A percentile compares a stretch with the other conserved stretches of the same genome.
These are phyloP conservation scores for Luffia ferchaultella DNA, from an alignment of 2,888 invertebrate species.

Conservation along the genomic window DNA sequence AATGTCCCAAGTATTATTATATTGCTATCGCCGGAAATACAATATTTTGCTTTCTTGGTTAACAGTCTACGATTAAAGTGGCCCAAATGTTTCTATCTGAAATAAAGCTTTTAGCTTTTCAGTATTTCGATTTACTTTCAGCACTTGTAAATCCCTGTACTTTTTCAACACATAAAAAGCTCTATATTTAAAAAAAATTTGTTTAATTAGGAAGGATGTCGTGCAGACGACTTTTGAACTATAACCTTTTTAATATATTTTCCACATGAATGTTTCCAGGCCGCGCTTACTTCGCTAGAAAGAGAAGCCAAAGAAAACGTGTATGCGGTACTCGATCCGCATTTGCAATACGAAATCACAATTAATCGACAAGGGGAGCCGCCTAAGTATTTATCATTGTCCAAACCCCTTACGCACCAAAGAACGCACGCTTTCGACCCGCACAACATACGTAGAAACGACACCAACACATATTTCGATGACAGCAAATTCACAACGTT, in stretches of 20 bases:
- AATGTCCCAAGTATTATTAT: no score
- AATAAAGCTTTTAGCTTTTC: no score
- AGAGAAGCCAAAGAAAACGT: constrained; percentile 65
- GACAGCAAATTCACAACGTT: constrained; percentile 39
- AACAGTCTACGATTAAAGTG: no score
- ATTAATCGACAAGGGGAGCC: constrained; percentile 62
- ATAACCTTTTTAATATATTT: neutral
- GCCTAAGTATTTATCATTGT: constrained; percentile 59
- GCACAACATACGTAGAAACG: constrained; percentile 31
- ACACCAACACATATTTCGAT: constrained; percentile 31
- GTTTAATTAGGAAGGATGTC: no score
- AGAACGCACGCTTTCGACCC: constrained; percentile 52
- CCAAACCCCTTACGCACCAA: constrained; percentile 60
- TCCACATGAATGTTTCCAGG: constrained; percentile 26
- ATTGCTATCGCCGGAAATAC: no score
- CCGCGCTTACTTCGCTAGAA: constrained; percentile 56
- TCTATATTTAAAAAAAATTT: no score
- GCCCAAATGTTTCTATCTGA: no score
- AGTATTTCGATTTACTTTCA: no score
- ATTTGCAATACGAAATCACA: constrained; percentile 63
- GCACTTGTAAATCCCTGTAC: no score
- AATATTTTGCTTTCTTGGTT: no score
- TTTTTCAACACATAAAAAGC: no score
- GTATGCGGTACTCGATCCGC: constrained; percentile 62
- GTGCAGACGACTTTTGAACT: no score